Percentiles rank a stretch among this genome's conserved stretches.
Evolutionary conservation across 2,113 vertebrate genomes (phyloP).

Genomic region (Chaenogobius annularis): DNA sequence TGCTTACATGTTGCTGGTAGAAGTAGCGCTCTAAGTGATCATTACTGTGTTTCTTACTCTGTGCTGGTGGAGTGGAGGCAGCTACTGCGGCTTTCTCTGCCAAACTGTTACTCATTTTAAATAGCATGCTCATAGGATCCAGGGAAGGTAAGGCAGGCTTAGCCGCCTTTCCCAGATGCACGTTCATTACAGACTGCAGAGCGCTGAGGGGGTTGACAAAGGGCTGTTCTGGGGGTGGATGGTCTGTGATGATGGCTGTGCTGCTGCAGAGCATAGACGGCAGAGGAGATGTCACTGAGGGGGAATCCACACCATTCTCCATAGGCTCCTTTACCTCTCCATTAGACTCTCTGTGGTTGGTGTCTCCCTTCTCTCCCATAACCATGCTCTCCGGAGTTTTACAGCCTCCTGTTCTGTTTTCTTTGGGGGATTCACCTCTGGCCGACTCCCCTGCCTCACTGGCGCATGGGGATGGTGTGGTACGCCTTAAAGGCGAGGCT

Average conservation of each 20-base stretch:
- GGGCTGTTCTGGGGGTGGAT: constrained; percentile 94
- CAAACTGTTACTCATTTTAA: constrained; percentile 99
- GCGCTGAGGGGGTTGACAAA: constrained; percentile 98
- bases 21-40: constrained; percentile 97
- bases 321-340: constrained; percentile 82
- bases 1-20: constrained; percentile 87
- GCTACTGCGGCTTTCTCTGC: constrained; percentile 96
- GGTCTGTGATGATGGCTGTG: constrained; percentile 97
- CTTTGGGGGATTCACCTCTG: constrained; percentile 82
- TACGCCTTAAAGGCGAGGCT: constrained; percentile 83
- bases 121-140: constrained; percentile 99
- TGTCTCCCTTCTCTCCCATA: constrained; percentile 63
- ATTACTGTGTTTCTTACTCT: constrained; percentile 85
- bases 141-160: constrained; percentile 93
- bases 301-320: constrained; percentile 88
- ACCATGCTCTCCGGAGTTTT: constrained; percentile 83
- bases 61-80: constrained; percentile 85
- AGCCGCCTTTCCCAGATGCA: constrained; percentile 95
- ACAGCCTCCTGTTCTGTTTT: constrained; percentile 76
- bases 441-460: constrained; percentile 86
- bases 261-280: constrained; percentile 82
- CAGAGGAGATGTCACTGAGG: constrained; percentile 75
- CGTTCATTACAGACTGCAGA: constrained; percentile 98
- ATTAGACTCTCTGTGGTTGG: constrained; percentile 78
- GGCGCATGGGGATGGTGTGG: constrained; percentile 88